phyloP scores from a whole-genome alignment of 2,797 vertebrate species.

The Petrocephalus schoutedeni region DNA sequence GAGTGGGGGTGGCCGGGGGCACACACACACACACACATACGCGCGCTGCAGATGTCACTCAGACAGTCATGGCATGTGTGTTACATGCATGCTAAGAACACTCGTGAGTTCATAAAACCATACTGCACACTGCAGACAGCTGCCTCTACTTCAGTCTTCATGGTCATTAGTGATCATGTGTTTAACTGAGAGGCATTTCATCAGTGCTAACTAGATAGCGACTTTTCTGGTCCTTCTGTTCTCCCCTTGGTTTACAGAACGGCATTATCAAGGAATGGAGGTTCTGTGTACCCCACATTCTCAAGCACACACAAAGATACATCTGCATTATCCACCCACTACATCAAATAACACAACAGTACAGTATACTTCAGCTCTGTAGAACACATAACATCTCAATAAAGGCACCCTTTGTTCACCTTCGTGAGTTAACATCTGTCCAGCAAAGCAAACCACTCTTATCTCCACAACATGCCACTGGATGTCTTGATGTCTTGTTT shows the following conservation, averaged over 20 bases:
- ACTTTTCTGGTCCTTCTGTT: not conserved
- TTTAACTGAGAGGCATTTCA: constrained; percentile 27
- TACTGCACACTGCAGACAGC: not conserved
- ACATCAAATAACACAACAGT: not conserved
- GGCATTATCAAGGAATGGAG: not conserved
- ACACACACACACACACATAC: not conserved
- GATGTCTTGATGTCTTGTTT: not conserved
- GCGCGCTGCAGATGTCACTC: not conserved
- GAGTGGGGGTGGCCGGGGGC: not conserved
- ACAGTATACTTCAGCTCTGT: not conserved
- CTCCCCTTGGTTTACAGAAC: not conserved
- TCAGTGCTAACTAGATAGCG: constrained; percentile 18
- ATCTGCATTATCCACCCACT: not conserved
- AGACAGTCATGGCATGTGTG: not conserved
- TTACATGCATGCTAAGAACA: not conserved
- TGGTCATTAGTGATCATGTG: constrained; percentile 32
- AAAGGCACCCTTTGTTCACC: not conserved
- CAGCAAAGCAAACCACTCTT: not conserved
- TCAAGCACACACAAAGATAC: not conserved
- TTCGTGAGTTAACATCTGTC: not conserved
- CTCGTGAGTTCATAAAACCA: not conserved
- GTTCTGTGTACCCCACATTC: not conserved
- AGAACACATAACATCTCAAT: not conserved
- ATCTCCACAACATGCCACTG: not conserved
- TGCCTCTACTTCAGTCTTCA: constrained; percentile 18